phyloP scores from a whole-genome alignment of 2,888 invertebrate species.

The Pristionchus entomophagus region DNA sequence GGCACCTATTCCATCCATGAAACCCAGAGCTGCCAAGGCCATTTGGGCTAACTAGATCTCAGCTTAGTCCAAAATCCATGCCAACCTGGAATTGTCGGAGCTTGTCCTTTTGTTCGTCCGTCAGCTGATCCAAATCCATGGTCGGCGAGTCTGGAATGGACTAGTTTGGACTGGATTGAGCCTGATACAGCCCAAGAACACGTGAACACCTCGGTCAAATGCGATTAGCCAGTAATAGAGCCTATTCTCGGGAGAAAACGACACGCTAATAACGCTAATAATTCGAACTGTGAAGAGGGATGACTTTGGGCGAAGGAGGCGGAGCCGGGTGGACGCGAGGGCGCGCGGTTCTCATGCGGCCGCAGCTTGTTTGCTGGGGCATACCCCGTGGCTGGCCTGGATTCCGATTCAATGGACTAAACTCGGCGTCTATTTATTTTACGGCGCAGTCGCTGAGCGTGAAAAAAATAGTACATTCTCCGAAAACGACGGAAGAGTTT shows the following conservation, averaged over 20 bases:
- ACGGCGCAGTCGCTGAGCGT: no score
- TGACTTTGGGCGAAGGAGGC: background rate
- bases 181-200: background rate
- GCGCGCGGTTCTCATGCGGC: background rate
- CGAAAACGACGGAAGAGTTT: no score
- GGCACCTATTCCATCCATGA: no score
- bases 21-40: no score
- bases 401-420: no score
- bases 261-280: background rate
- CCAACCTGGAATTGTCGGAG: slow-evolving; percentile 56
- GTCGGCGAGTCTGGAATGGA: background rate
- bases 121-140: background rate
- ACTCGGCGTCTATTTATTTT: no score
- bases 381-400: background rate
- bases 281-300: background rate
- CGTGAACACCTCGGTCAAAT: background rate
- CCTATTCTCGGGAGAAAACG: background rate
- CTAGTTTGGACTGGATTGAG: background rate
- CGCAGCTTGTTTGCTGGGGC: background rate
- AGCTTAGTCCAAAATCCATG: no score
- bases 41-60: no score
- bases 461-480: no score
- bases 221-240: background rate
- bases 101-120: slow-evolving; percentile 53
- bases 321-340: background rate